These are phyloP conservation scores for Lamprotornis superbus DNA, from an alignment of 2,113 vertebrate genomes.

Conservation along the genomic window DNA sequence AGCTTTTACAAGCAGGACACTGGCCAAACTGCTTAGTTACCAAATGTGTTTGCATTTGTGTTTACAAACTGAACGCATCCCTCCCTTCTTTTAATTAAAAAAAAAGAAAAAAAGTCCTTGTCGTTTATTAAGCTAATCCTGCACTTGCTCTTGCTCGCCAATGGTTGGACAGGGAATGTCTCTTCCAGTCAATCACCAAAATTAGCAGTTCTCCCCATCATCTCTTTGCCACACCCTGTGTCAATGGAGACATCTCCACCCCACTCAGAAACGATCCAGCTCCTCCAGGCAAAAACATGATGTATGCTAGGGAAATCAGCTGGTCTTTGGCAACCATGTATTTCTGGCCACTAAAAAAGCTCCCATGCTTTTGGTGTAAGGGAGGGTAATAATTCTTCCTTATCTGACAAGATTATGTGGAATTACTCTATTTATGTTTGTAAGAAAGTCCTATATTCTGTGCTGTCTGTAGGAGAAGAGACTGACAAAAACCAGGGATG, in stretches of 20 bases:
- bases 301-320: neutral
- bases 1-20: slow-evolving; percentile 6
- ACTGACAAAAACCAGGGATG: neutral
- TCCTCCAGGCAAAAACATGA: neutral
- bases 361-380: neutral
- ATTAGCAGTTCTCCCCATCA: neutral
- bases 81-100: slow-evolving; percentile 2
- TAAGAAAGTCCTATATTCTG: neutral
- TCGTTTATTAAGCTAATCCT: neutral
- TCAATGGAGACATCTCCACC: slow-evolving; percentile 23
- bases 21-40: slow-evolving; percentile 58
- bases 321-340: neutral
- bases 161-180: neutral
- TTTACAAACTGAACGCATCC: slow-evolving; percentile 48
- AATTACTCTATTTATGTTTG: neutral
- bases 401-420: neutral
- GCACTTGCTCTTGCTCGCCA: neutral
- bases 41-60: slow-evolving; percentile 41
- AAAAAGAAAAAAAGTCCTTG: neutral
- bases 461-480: neutral
- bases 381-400: neutral
- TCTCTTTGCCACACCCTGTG: neutral
- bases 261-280: neutral
- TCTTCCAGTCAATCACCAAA: neutral
- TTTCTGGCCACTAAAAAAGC: neutral